phyloP scores from a whole-genome alignment of 2,797 vertebrate species.

The Gymnodraco acuticeps region DNA sequence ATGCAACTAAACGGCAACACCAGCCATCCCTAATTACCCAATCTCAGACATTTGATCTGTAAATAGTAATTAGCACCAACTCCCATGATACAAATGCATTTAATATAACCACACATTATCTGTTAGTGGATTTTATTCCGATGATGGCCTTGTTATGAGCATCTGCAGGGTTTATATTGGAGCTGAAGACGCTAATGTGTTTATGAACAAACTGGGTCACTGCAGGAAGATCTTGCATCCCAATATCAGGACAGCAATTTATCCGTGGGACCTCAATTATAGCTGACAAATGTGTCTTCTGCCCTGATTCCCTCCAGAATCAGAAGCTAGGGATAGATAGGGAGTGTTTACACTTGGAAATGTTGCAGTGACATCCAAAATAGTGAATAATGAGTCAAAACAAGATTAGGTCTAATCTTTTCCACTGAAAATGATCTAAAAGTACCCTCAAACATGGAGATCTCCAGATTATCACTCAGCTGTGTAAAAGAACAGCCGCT shows the following conservation, averaged over 20 bases:
- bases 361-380: constrained; percentile 8
- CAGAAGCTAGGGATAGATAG: constrained; percentile 8
- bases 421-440: constrained; percentile 15
- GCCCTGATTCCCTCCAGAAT: constrained; percentile 52
- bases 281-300: constrained; percentile 38
- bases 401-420: constrained; percentile 23
- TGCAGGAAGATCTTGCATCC: constrained; percentile 58
- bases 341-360: constrained; percentile 44
- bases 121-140: constrained; percentile 35
- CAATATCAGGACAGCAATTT: constrained; percentile 52
- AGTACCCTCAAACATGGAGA: constrained; percentile 18
- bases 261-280: constrained; percentile 59
- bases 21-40: constrained; percentile 51
- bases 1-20: constrained; percentile 10
- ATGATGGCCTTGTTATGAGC: constrained; percentile 36
- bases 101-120: constrained; percentile 45
- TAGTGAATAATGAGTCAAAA: background rate
- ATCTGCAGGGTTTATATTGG: constrained; percentile 34
- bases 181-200: constrained; percentile 49
- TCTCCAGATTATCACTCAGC: constrained; percentile 17
- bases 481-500: constrained; percentile 20
- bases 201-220: constrained; percentile 74
- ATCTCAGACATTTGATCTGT: constrained; percentile 64
- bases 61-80: constrained; percentile 62
- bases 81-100: constrained; percentile 43